phyloP scores from a whole-genome alignment of 2,888 invertebrate genomes.

The Drosophila helvetica region DNA sequence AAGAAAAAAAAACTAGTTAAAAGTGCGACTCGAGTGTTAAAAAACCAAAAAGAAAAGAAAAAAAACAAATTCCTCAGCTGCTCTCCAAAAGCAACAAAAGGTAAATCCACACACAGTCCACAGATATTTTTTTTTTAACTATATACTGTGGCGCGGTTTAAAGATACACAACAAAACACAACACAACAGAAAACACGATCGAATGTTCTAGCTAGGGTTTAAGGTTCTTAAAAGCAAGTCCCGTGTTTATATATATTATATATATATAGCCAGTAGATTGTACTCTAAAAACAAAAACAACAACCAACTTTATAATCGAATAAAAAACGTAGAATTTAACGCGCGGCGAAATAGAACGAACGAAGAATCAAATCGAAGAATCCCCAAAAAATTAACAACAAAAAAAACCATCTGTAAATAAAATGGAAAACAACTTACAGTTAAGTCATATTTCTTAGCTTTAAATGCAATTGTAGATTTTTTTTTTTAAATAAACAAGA shows the following conservation, averaged over 20 bases:
- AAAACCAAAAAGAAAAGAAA: constrained; percentile 44
- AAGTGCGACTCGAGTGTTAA: constrained; percentile 72
- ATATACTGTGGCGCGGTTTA: constrained; percentile 46
- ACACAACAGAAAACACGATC: constrained; percentile 32
- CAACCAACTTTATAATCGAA: constrained; percentile 21
- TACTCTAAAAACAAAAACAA: constrained; percentile 67
- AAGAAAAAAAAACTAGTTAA: constrained; percentile 55
- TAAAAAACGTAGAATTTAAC: constrained; percentile 64
- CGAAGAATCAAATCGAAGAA: constrained; percentile 20
- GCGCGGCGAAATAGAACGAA: constrained; percentile 57
- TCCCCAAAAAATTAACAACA: constrained; percentile 25
- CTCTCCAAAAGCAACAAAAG: constrained; percentile 60
- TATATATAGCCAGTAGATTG: constrained; percentile 77
- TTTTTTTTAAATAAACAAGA: constrained; percentile 68
- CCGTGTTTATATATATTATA: constrained; percentile 58
- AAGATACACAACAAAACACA: constrained; percentile 10
- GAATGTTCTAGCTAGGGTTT: constrained; percentile 71
- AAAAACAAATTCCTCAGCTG: constrained; percentile 60
- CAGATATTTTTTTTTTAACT: constrained; percentile 45
- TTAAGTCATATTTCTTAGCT: constrained; percentile 84
- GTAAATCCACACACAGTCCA: constrained; percentile 57
- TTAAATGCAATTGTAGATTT: constrained; percentile 81
- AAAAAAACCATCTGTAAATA: constrained; percentile 45
- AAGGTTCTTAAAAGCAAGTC: constrained; percentile 50
- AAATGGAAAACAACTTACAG: constrained; percentile 76